A percentile compares a stretch with the other conserved stretches of the same genome.
Conservation (phyloP, 2,888 invertebrate genomes). For the Sisyra terminalis region DNA sequence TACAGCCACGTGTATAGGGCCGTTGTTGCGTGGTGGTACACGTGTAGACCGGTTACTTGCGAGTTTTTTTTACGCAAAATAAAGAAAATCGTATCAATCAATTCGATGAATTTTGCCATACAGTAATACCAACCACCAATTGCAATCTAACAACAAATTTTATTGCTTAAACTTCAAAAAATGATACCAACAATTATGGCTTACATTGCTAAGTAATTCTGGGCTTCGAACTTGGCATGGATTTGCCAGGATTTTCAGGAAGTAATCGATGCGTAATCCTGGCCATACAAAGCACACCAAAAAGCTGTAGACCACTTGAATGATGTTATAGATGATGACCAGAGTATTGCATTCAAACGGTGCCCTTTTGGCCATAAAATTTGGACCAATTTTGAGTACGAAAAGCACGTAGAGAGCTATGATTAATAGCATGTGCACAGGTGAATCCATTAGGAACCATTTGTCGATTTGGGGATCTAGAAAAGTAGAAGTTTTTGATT, state of each 20-base stretch:
- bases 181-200: not conserved
- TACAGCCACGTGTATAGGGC: constrained; percentile 57
- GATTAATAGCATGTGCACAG: constrained; percentile 38
- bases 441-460: constrained; percentile 48
- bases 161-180: not conserved
- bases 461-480: constrained; percentile 46
- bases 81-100: constrained; percentile 52
- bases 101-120: not conserved
- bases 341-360: constrained; percentile 46
- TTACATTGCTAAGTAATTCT: not conserved
- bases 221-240: not conserved
- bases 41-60: constrained; percentile 57
- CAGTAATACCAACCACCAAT: not conserved
- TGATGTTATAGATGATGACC: constrained; percentile 47
- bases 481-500: constrained; percentile 2
- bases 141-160: not conserved
- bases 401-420: constrained; percentile 47
- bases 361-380: constrained; percentile 45
- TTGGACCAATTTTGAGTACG: constrained; percentile 53
- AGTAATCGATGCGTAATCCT: constrained; percentile 25
- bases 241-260: constrained; percentile 1
- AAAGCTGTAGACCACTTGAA: constrained; percentile 43
- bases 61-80: constrained; percentile 66
- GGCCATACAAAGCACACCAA: constrained; percentile 28
- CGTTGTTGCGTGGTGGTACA: constrained; percentile 65